A percentile compares a stretch with the other conserved stretches of the same genome.
These are phyloP conservation scores for Brenthis hecate DNA, from an alignment of 2,888 invertebrate genomes.

Conservation along the genomic window DNA sequence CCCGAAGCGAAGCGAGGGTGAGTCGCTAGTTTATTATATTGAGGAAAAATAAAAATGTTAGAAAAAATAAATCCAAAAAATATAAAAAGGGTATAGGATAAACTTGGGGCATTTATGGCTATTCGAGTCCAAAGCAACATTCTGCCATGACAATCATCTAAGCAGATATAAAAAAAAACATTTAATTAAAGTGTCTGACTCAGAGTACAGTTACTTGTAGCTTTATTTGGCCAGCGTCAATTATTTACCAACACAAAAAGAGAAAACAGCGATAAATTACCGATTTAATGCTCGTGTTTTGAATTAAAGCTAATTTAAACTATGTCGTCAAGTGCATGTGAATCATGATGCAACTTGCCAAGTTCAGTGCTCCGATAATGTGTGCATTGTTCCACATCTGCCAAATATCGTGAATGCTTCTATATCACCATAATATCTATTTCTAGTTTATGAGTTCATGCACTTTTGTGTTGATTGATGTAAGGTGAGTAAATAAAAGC, in stretches of 20 bases:
- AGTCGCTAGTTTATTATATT: no score
- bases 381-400: conserved; percentile 32
- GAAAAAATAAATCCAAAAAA: no score
- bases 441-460: conserved; percentile 58
- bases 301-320: conserved; percentile 23
- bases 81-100: no score
- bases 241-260: conserved; percentile 1
- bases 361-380: conserved; percentile 62
- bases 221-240: background rate
- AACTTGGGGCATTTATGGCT: background rate
- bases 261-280: conserved; percentile 11
- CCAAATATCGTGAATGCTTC: conserved; percentile 39
- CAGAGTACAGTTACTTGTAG: background rate
- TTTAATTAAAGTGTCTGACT: background rate
- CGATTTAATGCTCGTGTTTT: conserved; percentile 16
- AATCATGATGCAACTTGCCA: conserved; percentile 53
- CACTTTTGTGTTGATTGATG: conserved; percentile 40
- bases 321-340: conserved; percentile 36
- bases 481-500: conserved; percentile 9
- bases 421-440: conserved; percentile 47
- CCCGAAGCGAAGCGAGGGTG: no score
- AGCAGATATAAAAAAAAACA: background rate
- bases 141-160: background rate
- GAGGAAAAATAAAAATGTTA: no score
- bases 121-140: background rate